Evolutionary conservation across 1,140 invertebrate genomes (phyloP).

Genomic region (Oncopodura yosiiana): DNA sequence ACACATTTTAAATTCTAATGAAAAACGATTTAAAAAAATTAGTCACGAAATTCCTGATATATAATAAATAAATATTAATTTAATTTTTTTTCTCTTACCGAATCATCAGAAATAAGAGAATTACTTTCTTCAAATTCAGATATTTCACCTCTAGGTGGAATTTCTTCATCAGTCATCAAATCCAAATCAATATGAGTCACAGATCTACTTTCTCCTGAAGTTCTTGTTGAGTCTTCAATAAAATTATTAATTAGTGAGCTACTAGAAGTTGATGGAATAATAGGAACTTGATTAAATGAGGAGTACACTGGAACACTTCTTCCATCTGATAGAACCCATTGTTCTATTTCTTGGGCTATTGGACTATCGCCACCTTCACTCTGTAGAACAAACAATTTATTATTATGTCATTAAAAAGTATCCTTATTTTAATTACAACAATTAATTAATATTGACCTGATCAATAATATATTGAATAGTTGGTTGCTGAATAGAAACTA

Average conservation of each 20-base stretch:
- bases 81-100: conserved; percentile 2
- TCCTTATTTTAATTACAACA: not conserved
- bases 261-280: not conserved
- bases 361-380: too few species aligned
- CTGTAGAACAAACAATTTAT: too few species aligned
- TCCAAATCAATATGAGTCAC: conserved; percentile 40
- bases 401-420: not conserved
- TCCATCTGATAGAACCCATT: conserved; percentile 21
- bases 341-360: conserved; percentile 6
- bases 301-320: conserved; percentile 22
- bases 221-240: conserved; percentile 2
- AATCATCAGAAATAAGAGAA: conserved; percentile 24
- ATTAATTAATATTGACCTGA: not conserved
- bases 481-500: too few species aligned
- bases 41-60: too few species aligned
- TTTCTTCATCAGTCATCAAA: conserved; percentile 69
- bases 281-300: conserved; percentile 10
- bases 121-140: conserved; percentile 32
- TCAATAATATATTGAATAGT: conserved; percentile 27
- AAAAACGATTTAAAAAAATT: not conserved
- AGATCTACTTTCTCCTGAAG: not conserved
- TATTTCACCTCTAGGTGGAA: conserved; percentile 56
- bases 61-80: not conserved
- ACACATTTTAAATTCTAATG: not conserved
- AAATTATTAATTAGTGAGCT: not conserved